Evolutionary conservation across 2,113 vertebrate genomes (phyloP).

Genomic region (Psettodes erumei): DNA sequence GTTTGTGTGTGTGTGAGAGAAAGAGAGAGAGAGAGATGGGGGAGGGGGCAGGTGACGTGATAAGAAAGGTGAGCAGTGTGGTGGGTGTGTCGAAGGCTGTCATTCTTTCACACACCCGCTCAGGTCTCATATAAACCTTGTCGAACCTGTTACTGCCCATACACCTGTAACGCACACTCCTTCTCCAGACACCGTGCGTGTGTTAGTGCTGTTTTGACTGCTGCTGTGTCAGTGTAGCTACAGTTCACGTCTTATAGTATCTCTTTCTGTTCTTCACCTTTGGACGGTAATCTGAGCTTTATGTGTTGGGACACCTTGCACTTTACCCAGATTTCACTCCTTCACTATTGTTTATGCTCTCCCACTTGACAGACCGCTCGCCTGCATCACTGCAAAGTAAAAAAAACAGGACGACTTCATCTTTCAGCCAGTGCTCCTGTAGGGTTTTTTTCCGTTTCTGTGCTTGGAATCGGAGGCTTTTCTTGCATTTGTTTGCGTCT

Average conservation of each 20-base stretch:
- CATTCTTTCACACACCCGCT: slow-evolving; percentile 14
- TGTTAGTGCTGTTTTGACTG: background rate
- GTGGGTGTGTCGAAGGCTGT: slow-evolving; percentile 64
- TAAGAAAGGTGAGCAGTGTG: slow-evolving; percentile 21
- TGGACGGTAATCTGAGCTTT: slow-evolving; percentile 29
- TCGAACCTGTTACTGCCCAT: slow-evolving; percentile 55
- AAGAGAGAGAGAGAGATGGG: background rate
- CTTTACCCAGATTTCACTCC: slow-evolving; percentile 33
- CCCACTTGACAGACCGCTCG: background rate
- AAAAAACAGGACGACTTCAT: background rate
- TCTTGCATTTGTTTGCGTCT: background rate
- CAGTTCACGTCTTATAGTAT: background rate
- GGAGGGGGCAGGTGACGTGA: background rate
- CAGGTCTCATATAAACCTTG: slow-evolving; percentile 54
- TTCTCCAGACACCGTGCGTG: slow-evolving; percentile 1
- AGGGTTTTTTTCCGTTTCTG: background rate
- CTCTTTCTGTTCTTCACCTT: slow-evolving; percentile 45
- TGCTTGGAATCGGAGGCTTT: background rate
- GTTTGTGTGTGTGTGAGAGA: background rate
- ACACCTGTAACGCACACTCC: slow-evolving; percentile 28
- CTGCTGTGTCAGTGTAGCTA: background rate
- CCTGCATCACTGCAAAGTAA: background rate
- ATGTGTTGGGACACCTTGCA: slow-evolving; percentile 10
- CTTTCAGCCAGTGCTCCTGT: background rate
- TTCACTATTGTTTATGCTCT: slow-evolving; percentile 14